These are phyloP conservation scores for Uria lomvia DNA, from an alignment of 2,113 vertebrate genomes.

Conservation along the genomic window DNA sequence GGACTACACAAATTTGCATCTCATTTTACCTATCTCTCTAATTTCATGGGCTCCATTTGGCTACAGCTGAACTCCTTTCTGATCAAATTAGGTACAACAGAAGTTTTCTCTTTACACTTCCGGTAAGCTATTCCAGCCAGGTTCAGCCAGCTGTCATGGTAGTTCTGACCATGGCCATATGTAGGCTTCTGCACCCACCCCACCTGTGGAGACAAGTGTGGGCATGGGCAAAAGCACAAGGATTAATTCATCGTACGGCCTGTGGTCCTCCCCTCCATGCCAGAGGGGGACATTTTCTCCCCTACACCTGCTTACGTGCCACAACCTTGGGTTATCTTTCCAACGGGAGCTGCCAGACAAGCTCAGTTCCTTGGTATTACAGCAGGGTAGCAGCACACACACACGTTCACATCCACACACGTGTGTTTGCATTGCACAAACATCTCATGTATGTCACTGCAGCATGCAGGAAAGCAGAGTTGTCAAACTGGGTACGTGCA, in stretches of 20 bases:
- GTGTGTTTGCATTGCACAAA: rapidly evolving
- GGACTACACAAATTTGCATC: too few species aligned
- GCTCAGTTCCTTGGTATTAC: too few species aligned
- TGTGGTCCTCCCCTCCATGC: not conserved
- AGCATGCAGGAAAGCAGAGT: rapidly evolving
- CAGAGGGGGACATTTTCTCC: rapidly evolving
- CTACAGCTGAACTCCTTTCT: not conserved
- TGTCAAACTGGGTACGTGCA: rapidly evolving
- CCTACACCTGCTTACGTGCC: rapidly evolving
- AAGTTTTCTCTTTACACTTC: not conserved
- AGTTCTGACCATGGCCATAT: rapidly evolving
- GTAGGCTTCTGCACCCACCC: not conserved
- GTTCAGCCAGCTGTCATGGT: rapidly evolving
- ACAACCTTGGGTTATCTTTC: not conserved
- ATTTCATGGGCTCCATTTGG: rapidly evolving
- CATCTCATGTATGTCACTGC: rapidly evolving
- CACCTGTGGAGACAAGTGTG: rapidly evolving
- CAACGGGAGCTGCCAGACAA: not conserved
- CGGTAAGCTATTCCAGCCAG: not conserved
- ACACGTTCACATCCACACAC: rapidly evolving
- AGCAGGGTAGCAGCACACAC: rapidly evolving
- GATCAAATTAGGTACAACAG: not conserved
- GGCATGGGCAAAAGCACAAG: rapidly evolving
- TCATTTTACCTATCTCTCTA: not conserved
- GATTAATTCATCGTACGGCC: rapidly evolving